Evolutionary conservation across 2,797 vertebrate genomes (phyloP).

Genomic region (Muscicapa comitata): DNA sequence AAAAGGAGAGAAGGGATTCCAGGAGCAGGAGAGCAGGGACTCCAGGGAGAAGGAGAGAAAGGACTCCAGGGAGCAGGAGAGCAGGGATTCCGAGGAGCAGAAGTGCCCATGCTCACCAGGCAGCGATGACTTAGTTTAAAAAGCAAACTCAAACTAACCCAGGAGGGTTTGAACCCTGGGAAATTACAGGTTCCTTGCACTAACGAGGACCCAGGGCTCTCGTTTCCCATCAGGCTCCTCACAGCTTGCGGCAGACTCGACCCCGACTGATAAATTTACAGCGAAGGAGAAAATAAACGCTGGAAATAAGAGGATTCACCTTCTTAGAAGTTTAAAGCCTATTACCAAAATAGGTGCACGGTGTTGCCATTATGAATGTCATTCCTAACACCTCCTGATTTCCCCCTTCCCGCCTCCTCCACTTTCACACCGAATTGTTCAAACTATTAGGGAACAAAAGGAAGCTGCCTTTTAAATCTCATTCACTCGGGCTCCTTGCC

Average conservation of each 20-base stretch:
- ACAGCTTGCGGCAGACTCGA: background rate
- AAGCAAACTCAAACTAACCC: background rate
- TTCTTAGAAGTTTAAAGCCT: constrained; percentile 69
- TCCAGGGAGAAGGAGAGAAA: background rate
- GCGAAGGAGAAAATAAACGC: background rate
- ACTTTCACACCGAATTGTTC: constrained; percentile 64
- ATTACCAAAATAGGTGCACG: constrained; percentile 68
- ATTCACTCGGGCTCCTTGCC: constrained; percentile 50
- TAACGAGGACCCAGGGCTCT: background rate
- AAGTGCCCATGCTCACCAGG: rapidly evolving
- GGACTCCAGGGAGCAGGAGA: background rate
- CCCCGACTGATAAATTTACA: constrained; percentile 50
- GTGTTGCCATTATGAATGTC: constrained; percentile 53
- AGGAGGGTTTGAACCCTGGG: background rate
- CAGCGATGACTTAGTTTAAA: rapidly evolving
- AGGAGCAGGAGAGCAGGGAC: no score
- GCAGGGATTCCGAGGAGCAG: background rate
- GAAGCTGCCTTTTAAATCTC: constrained; percentile 74
- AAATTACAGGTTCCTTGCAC: background rate
- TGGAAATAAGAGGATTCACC: constrained; percentile 67
- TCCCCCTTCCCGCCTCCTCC: constrained; percentile 19
- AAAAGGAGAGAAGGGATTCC: no score
- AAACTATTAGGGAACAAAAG: constrained; percentile 74
- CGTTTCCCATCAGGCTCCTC: background rate
- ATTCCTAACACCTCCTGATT: constrained; percentile 66